These are phyloP conservation scores for Hesperophylax magnus DNA, from an alignment of 1,140 invertebrate species.

Conservation along the genomic window DNA sequence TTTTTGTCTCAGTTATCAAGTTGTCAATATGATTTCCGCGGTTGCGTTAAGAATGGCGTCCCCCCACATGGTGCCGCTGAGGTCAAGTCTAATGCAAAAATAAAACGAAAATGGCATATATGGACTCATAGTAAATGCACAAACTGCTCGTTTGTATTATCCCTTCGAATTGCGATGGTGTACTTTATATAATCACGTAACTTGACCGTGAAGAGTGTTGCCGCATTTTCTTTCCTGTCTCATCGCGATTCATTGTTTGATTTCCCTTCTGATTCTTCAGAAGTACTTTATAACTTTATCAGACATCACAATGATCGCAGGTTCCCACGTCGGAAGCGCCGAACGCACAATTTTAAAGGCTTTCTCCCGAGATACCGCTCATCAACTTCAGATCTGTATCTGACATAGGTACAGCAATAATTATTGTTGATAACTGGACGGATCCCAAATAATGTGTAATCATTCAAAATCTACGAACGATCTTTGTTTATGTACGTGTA, in stretches of 20 bases:
- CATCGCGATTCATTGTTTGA: conserved; percentile 47
- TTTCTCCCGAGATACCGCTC: background rate
- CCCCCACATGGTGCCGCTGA: conserved; percentile 69
- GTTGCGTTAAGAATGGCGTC: conserved; percentile 71
- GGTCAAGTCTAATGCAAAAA: conserved; percentile 48
- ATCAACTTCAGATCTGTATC: background rate
- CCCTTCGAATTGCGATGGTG: conserved; percentile 1
- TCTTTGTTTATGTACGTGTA: too few species aligned
- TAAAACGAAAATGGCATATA: conserved; percentile 36
- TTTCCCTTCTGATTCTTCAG: conserved; percentile 30
- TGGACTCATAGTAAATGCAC: background rate
- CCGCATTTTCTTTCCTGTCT: conserved; percentile 36
- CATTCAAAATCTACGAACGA: too few species aligned
- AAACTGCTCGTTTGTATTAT: background rate
- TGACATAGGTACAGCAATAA: conserved; percentile 18
- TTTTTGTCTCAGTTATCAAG: conserved; percentile 65
- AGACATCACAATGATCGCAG: conserved; percentile 18
- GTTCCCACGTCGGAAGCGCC: conserved; percentile 17
- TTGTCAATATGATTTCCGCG: conserved; percentile 65
- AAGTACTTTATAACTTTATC: conserved; percentile 31
- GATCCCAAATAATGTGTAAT: background rate
- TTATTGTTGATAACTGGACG: conserved; percentile 12
- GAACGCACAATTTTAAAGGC: background rate
- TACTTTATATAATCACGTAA: conserved; percentile 46
- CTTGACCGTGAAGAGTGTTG: conserved; percentile 42